Evolutionary conservation across 2,888 invertebrate genomes (phyloP).

Genomic region (Rhogogaster chlorosoma): DNA sequence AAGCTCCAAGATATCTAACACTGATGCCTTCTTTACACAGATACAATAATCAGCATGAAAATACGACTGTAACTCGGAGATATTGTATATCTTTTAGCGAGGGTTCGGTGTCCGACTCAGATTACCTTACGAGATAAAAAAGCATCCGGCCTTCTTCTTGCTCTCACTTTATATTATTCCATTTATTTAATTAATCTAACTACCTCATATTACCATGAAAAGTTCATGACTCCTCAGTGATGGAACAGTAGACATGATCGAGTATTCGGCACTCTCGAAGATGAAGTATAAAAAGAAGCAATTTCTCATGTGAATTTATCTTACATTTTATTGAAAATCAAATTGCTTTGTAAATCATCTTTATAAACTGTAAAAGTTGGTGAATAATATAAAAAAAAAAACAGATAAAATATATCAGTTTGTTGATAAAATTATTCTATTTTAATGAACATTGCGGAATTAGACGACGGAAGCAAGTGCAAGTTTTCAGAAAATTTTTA

Average conservation of each 20-base stretch:
- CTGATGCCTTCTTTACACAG: neutral
- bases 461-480: too few relatives aligned
- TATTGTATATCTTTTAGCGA: neutral
- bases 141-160: neutral
- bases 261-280: neutral
- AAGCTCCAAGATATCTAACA: neutral
- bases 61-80: neutral
- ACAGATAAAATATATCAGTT: too few relatives aligned
- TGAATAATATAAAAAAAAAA: too few relatives aligned
- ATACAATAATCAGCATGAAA: neutral
- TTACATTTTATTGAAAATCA: neutral
- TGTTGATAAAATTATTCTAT: too few relatives aligned
- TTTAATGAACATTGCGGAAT: too few relatives aligned
- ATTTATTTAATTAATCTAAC: neutral
- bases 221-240: neutral
- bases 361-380: neutral
- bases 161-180: neutral
- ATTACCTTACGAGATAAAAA: neutral
- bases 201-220: neutral
- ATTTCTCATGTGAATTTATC: neutral
- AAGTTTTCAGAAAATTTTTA: too few relatives aligned
- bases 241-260: neutral
- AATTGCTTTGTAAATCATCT: neutral
- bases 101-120: constrained; percentile 1
- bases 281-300: neutral